Base-by-base conservation (phyloP, 1,140 invertebrate species). In the Homarus americanus region DNA sequence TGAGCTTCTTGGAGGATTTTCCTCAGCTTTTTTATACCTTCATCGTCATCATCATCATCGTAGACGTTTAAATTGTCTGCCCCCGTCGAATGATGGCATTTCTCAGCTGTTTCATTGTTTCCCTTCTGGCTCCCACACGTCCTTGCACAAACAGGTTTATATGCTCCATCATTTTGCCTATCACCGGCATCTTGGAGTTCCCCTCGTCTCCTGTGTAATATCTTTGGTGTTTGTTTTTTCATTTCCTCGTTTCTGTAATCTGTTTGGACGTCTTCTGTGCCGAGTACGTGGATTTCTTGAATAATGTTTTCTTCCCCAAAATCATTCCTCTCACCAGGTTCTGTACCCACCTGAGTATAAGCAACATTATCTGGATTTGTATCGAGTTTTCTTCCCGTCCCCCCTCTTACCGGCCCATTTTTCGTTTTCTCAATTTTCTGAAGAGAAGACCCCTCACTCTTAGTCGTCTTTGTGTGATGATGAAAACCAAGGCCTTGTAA, bases 1-100 rank as follows among this genome's bases (percentile, higher is more conserved):
- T 87, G 86, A 66, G 86, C 86, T 12, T 87, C 76, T n/a, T 80
- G 34, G 20, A 87, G 86, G 38, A 87, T 87, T 79, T 87, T 87
- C 12, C 75, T 53, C 20, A 87, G 63, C 12, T 41, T 69, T 28
- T 69, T 80, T 66, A 87, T 41, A 32, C 53, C 63, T 40, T 80
- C 58, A 32, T 87, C 86, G 28, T 85, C 83, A n/a, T 73, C 72
- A 4, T 66, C 49, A 36, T 79, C 36, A 17, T n/a, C 34, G 34
- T 80, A 41, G 17, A 4, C 20, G 24, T 58, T 20, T 20, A 4
- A 24, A 15, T 20, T 58, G 24, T 76, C 36, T 17, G 41, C 78
- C 20, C 44, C 28, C 38, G 78, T 12, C 24, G 53, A 20, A 36
- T 69, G 63, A 66, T 36, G 58, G 5, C 20, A 24, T 69, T 28